Evolutionary conservation across 1,140 invertebrate species (phyloP), one percentile per base, ranked within the genome.

Genomic region (Trichonephila inaurata): DNA sequence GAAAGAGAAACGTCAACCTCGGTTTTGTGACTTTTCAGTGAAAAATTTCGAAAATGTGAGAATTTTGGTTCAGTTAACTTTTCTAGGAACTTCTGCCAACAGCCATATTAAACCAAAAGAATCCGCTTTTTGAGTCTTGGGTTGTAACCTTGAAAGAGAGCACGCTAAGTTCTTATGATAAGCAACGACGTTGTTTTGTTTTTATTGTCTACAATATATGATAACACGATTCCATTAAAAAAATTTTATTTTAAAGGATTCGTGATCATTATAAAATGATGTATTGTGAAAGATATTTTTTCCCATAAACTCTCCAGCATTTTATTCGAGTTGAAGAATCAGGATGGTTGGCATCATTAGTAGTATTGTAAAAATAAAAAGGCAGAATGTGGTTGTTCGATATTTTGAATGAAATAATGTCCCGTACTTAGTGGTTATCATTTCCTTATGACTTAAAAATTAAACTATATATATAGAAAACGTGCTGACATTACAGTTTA

Each of bases 61-160:
- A 19, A 19, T 64, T 64, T 64, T 51, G 51, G 10, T 51, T 51
- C 51, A 51, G 51, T 51, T 51, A 40, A 40, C 21, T 64, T 64
- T 64, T 10, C 8, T 12, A 10, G 19, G 66, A 77, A 40, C 28
- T 18, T 40, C 33, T 77, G 72, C 72, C 72, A 77, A 33, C 72
- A 19, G 7, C 14, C 72, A 33, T 77, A 18, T 77, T 6, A 2
- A 33, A 28, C 8, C 24, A 40, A 77, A 77, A 77, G 18, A 33
- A 77, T 77, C 72, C 72, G 18, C 72, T 18, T 18, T 40, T 28
- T 40, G 18, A 77, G 33, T 19, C 72, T 77, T 33, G 4, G 16
- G 72, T 77, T 77, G 72, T 77, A 40, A 77, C 72, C 72, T 77
- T 77, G 72, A 40, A 77, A 77, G 72, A 77, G 72, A 24, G 72